Percentiles rank a stretch among this genome's conserved stretches.
phyloP scores from a whole-genome alignment of 2,888 invertebrate species.

The Polyploca ridens region DNA sequence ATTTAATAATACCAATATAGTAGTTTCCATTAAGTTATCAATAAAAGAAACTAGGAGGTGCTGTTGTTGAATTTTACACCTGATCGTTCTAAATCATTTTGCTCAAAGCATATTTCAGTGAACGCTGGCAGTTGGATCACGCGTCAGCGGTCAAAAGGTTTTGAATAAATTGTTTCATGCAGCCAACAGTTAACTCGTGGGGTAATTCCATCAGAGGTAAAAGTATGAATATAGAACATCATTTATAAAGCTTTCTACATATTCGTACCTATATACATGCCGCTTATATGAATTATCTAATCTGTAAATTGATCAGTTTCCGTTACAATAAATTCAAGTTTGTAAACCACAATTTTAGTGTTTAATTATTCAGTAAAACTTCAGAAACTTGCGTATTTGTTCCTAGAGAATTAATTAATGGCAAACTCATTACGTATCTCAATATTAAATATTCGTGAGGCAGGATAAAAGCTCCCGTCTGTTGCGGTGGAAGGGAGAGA shows the following conservation, averaged over 20 bases:
- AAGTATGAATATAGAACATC: not conserved
- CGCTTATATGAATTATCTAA: too few species aligned
- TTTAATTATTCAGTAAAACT: not conserved
- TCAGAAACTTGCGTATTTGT: not conserved
- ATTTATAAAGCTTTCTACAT: not conserved
- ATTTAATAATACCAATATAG: not conserved
- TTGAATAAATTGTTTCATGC: slow-evolving; percentile 5
- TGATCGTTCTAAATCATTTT: not conserved
- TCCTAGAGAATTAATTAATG: slow-evolving; percentile 38
- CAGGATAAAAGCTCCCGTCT: slow-evolving; percentile 19
- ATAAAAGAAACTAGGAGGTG: too few species aligned
- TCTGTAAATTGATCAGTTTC: too few species aligned
- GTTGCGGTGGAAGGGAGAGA: slow-evolving; percentile 45
- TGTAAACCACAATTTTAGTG: not conserved
- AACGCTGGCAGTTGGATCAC: slow-evolving; percentile 3
- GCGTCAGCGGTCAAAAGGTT: slow-evolving; percentile 8
- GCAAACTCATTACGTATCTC: slow-evolving; percentile 50
- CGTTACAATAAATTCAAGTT: too few species aligned
- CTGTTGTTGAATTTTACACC: not conserved
- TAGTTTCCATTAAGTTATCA: not conserved
- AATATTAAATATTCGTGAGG: slow-evolving; percentile 49
- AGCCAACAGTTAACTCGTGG: not conserved
- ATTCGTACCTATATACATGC: not conserved
- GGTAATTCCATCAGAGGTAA: not conserved
- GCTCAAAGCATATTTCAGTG: slow-evolving; percentile 5